These are phyloP conservation scores for Conchocele bisecta DNA, from an alignment of 2,888 invertebrate genomes.

Conservation along the genomic window DNA sequence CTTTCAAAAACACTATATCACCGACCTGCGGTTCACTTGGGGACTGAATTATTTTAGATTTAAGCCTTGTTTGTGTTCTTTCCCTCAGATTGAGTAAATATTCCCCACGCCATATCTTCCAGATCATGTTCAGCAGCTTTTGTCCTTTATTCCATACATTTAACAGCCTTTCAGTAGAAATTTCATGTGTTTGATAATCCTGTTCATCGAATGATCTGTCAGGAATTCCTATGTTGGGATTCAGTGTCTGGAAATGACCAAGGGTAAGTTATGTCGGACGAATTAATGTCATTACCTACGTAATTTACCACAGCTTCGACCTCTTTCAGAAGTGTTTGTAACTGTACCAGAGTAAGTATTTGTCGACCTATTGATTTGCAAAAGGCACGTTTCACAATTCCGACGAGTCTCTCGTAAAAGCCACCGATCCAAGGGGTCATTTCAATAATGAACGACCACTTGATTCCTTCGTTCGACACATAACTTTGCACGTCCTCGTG, in stretches of 20 bases:
- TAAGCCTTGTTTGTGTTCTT: neutral
- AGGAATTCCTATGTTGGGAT: neutral
- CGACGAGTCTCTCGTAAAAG: no score
- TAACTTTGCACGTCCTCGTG: no score
- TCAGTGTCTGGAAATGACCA: neutral
- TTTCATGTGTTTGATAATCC: constrained; percentile 7
- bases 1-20: constrained; percentile 7
- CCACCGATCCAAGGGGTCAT: no score
- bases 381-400: no score
- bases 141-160: constrained; percentile 10
- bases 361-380: no score
- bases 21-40: no score
- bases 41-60: neutral
- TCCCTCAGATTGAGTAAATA: neutral
- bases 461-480: no score
- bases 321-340: no score
- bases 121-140: neutral
- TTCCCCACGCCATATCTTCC: no score
- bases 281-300: neutral
- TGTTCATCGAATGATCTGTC: neutral
- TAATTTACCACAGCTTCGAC: no score
- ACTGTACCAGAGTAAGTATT: no score
- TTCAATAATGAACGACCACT: neutral
- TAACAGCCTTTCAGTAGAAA: constrained; percentile 3
- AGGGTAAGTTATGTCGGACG: neutral